Conservation (phyloP, 2,113 vertebrate genomes). For the Paradisaea rubra region DNA sequence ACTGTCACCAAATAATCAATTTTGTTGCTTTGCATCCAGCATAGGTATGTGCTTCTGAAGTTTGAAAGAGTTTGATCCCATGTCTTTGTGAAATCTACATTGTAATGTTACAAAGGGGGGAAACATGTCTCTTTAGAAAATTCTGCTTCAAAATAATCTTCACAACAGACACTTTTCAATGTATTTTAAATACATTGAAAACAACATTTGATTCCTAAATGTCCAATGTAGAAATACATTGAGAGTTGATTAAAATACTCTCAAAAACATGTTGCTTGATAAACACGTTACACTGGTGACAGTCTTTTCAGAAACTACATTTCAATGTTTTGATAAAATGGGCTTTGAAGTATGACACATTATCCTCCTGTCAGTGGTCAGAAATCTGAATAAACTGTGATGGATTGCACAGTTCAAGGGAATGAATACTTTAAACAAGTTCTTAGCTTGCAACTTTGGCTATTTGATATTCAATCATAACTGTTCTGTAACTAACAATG, state of each 20-base stretch:
- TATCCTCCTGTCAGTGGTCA: not conserved
- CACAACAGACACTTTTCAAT: not conserved
- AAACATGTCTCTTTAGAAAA: not conserved
- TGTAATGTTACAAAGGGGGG: not conserved
- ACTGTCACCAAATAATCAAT: not conserved
- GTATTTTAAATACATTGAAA: not conserved
- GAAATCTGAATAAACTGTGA: not conserved
- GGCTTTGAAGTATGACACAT: not conserved
- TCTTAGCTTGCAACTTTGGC: not conserved
- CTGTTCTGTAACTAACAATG: not conserved
- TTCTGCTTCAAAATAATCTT: not conserved
- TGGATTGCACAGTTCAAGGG: not conserved
- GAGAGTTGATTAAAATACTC: not conserved
- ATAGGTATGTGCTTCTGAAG: not conserved
- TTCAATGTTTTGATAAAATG: not conserved
- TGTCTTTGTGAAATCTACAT: not conserved
- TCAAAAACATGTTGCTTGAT: not conserved
- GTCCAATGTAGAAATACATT: not conserved
- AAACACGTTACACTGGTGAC: not conserved
- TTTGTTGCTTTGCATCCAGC: not conserved
- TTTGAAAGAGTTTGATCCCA: not conserved
- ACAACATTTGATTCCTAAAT: not conserved
- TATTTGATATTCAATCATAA: not conserved
- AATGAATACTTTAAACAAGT: not conserved
- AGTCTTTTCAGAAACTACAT: not conserved